Base-by-base conservation (phyloP, 2,888 invertebrate genomes). In the Melanargia galathea region DNA sequence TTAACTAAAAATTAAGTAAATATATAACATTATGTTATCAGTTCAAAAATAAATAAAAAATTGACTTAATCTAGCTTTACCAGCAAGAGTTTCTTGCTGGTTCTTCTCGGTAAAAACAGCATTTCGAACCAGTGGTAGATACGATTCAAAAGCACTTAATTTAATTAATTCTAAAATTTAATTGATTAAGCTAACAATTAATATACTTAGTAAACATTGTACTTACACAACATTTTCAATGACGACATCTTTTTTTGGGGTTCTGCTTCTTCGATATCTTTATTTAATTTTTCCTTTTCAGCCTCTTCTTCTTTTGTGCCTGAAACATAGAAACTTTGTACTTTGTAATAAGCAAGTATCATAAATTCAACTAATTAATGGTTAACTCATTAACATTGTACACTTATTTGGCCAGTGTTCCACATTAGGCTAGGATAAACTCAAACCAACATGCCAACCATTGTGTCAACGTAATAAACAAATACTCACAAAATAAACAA, bases 221-320 rank as follows among this genome's bases (percentile, higher is more conserved):
- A 68, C 71, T 66, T 46, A 71, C 71, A 64, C 16, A 69, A 48
- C 45, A 63, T 63, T 64, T 66, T 69, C 10, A 68, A 64, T 8
- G 67, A 33, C 18, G 71, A 64, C 52, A 65, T 65, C 46, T 67
- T 65, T 38, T 48, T 26, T 11, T 60, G 57, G 0, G 49, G 58
- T 57, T 60, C 62, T 4, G 13, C n/a, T 11, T 67, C 60, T 6
- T 65, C 62, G 10, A 38, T 49, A 3, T 63, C 61, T 6, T 38
- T n/a, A 16, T 69, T 69, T 6, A 68, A 49, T 54, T 68, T 69
- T 62, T 70, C 67, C 49, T 66, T 69, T 30, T 67, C 68, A 35
- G 61, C 51, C 18, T 66, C 68, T 45, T 63, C 65, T 26, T 54
- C 60, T n/a, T 66, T 63, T 10, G 1, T 33, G 11, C 57, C 63